These are phyloP conservation scores for Nomia melanderi DNA, from an alignment of 1,140 invertebrate species.

Conservation along the genomic window DNA sequence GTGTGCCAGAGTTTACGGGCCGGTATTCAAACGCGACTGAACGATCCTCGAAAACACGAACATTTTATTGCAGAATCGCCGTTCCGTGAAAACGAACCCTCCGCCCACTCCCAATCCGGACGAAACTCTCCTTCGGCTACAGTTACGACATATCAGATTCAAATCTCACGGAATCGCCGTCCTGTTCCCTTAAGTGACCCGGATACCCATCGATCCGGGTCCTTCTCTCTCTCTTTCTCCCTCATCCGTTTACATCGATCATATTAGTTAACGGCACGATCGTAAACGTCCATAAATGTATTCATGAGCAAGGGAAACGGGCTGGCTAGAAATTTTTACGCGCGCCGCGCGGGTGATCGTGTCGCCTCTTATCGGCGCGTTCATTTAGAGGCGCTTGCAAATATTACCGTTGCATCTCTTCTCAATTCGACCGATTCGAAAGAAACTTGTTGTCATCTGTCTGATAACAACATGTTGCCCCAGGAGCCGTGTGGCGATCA, in stretches of 20 bases:
- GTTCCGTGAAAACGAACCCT: neutral
- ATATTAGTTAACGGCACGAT: conserved; percentile 12
- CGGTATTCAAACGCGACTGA: neutral
- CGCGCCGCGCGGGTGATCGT: neutral
- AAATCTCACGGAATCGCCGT: conserved; percentile 12
- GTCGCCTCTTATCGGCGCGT: neutral
- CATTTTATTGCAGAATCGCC: neutral
- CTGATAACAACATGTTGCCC: no score
- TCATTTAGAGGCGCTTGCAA: neutral
- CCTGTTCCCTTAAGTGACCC: conserved; percentile 16
- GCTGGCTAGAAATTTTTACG: conserved; percentile 4
- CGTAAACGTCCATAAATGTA: neutral
- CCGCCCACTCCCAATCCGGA: no score
- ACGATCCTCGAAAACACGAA: neutral
- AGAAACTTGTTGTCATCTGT: no score
- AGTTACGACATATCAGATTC: conserved; percentile 11
- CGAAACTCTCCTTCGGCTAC: neutral
- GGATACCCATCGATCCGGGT: conserved; percentile 13
- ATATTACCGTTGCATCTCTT: neutral
- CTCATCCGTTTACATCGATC: conserved; percentile 2
- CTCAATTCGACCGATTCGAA: no score
- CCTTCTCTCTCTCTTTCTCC: neutral
- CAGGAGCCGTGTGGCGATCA: no score
- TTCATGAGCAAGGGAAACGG: conserved; percentile 3
- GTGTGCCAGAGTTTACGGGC: no score